Conservation (phyloP, 92 coral and sea anemone genomes). For the Umimayanthus kanabou region DNA sequence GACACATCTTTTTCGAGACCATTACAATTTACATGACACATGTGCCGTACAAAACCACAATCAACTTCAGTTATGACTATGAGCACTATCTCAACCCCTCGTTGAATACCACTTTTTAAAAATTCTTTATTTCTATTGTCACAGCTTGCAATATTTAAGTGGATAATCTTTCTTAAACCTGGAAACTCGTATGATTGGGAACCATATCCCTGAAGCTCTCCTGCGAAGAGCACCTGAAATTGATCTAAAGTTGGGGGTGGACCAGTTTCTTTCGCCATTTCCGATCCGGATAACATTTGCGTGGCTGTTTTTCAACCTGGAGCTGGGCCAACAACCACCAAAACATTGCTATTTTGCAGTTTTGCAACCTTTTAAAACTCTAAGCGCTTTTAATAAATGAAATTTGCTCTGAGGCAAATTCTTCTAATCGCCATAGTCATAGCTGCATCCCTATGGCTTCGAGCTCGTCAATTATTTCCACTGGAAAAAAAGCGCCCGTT, state of each 20-base stretch:
- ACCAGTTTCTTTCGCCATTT: conserved; percentile 9
- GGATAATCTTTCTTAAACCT: neutral
- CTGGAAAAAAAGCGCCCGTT: neutral
- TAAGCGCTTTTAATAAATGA: neutral
- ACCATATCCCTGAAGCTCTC: neutral
- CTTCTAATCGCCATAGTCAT: too few relatives aligned
- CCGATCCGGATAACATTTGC: neutral
- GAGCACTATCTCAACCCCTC: neutral
- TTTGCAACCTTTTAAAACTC: neutral
- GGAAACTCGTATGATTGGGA: neutral
- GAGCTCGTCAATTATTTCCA: too few relatives aligned
- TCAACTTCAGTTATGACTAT: too few relatives aligned
- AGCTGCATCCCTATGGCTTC: too few relatives aligned
- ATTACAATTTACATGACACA: too few relatives aligned
- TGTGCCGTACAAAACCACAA: neutral
- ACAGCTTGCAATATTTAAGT: neutral
- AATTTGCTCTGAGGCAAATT: neutral
- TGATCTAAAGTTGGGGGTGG: conserved; percentile 10
- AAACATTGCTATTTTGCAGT: neutral
- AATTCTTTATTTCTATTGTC: too few relatives aligned
- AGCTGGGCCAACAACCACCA: neutral
- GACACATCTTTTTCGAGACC: neutral
- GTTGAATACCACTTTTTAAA: neutral
- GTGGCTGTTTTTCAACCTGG: neutral
- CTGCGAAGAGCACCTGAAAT: neutral